Conservation (phyloP, 2,797 vertebrate genomes). For the Melanotaenia boesemani region DNA sequence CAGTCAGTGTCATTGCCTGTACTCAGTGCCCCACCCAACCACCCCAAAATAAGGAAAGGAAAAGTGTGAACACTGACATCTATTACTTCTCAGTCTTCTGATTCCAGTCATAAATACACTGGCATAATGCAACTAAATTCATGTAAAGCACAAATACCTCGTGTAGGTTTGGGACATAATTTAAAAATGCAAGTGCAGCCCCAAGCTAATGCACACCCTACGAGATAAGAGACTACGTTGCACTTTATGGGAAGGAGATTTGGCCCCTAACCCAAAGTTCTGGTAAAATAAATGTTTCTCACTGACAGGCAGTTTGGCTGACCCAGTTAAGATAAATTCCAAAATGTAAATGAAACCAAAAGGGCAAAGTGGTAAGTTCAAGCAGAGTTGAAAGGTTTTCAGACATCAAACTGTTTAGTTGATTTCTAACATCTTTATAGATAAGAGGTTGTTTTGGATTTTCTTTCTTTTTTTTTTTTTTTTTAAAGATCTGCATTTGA, state of each 20-base stretch:
- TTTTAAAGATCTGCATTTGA: slow-evolving; percentile 1
- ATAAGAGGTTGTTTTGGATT: slow-evolving; percentile 25
- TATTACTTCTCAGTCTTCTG: background rate
- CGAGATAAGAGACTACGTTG: slow-evolving; percentile 64
- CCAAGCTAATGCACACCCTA: slow-evolving; percentile 56
- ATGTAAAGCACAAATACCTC: slow-evolving; percentile 21
- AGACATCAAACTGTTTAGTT: slow-evolving; percentile 30
- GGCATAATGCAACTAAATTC: slow-evolving; percentile 19
- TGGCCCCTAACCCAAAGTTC: slow-evolving; percentile 61
- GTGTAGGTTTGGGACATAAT: slow-evolving; percentile 26
- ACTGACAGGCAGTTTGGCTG: slow-evolving; percentile 77
- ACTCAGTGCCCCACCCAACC: too few relatives aligned
- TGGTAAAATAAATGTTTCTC: slow-evolving; percentile 75
- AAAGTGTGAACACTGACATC: background rate
- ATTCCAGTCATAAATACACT: background rate
- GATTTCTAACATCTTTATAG: slow-evolving; percentile 41
- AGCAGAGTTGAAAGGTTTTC: slow-evolving; percentile 9
- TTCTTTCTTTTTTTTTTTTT: background rate
- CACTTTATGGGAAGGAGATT: slow-evolving; percentile 51
- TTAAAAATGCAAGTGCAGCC: slow-evolving; percentile 43
- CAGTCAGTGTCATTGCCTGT: background rate
- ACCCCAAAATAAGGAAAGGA: background rate
- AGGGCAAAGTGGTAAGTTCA: slow-evolving; percentile 34
- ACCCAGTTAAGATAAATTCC: slow-evolving; percentile 78
- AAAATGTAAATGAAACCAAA: slow-evolving; percentile 72